Evolutionary conservation across 1,140 invertebrate genomes (phyloP), one percentile per base, ranked within the genome.

Genomic region (Pteromalus puparum): DNA sequence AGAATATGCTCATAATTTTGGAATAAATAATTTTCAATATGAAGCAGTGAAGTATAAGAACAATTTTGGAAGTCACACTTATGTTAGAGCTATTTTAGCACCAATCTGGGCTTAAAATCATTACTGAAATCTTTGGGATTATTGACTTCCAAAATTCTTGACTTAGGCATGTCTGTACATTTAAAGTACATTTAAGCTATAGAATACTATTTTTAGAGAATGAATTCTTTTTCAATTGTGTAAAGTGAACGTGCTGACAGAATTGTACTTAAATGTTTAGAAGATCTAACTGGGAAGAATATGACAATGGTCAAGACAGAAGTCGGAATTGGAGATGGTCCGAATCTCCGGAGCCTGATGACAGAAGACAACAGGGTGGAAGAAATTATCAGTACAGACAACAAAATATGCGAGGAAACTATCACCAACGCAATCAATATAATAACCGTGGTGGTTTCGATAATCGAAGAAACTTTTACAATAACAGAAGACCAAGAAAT

Each of bases 271-370:
- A 18, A 28, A 70, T 34, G 21, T 21, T 85, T 80, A 92, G 91
- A 46, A 90, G 87, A 79, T 90, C 89, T 2, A 89, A 89, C 72
- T 90, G 90, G 89, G 91, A 92, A 26, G 91, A 92, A 24, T 90
- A 88, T 21, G 86, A 87, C 30, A 81, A 87, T 6, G 88, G 88
- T 21, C 83, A 91, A 9, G 89, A 93, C 7, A 87, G 88, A 38
- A 65, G 75, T 73, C 90, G 94, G 46, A 94, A 95, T 82, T 97
- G 96, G 96, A 94, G 96, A 82, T 97, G 96, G 96, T 97, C 96
- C 10, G 95, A 96, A 89, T 96, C 96, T 42, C 96, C 96, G 0
- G 95, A 96, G 85, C 73, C 83, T 0, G 92, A 93, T 76, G 82
- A 87, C 48, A 78, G 84, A 78, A 72, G 81, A 78, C 73, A 81